phyloP scores from a whole-genome alignment of 2,888 invertebrate genomes.

The Metallyticus violacea region DNA sequence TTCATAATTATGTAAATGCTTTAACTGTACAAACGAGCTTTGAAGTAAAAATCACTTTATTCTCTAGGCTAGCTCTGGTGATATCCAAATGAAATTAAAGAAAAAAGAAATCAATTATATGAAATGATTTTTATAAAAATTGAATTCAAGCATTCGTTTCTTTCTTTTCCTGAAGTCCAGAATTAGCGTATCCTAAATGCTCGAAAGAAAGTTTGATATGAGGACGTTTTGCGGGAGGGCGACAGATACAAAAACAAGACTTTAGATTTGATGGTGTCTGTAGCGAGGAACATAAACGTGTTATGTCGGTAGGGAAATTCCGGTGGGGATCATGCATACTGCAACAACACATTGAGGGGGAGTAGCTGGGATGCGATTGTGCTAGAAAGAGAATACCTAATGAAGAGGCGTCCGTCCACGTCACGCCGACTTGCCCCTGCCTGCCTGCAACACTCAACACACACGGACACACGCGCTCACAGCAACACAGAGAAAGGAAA shows the following conservation, averaged over 20 bases:
- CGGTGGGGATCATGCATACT: constrained; percentile 13
- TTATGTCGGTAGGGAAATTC: background rate
- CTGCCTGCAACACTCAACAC: background rate
- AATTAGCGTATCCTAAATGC: background rate
- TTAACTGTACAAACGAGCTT: too few species aligned
- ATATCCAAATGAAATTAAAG: too few species aligned
- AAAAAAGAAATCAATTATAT: too few species aligned
- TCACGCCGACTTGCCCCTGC: background rate
- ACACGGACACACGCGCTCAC: background rate
- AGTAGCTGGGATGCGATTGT: constrained; percentile 6
- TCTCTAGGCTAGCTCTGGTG: too few species aligned
- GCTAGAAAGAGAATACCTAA: constrained; percentile 28
- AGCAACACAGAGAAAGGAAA: constrained; percentile 8
- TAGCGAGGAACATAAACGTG: background rate
- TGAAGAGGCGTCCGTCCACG: constrained; percentile 9
- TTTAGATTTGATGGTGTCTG: background rate
- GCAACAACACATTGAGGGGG: constrained; percentile 2
- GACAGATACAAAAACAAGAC: background rate
- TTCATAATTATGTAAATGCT: too few species aligned
- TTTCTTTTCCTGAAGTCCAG: too few species aligned
- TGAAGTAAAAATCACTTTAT: too few species aligned
- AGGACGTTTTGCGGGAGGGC: too few species aligned
- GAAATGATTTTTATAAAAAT: too few species aligned
- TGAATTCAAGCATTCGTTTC: too few species aligned
- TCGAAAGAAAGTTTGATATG: background rate